Base-by-base conservation (phyloP, 53 echinoderm and acorn worm genomes). In the Temnopleurus reevesii region DNA sequence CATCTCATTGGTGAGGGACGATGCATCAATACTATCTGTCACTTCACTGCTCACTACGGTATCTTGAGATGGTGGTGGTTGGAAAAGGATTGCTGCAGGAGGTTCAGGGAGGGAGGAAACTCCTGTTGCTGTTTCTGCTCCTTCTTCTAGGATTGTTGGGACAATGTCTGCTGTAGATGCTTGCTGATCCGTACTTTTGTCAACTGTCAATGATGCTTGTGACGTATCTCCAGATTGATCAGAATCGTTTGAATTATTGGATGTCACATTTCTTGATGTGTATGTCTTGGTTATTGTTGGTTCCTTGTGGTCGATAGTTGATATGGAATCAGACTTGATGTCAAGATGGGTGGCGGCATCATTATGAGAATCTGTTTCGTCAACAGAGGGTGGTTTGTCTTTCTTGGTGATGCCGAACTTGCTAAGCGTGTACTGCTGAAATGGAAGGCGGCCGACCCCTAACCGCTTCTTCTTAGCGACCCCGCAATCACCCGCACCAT, bases 391-490 rank as follows among this genome's bases (percentile, higher is more conserved):
- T 10, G 8, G 31, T 56, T 93, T 91, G 47, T 90, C 91, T 53
- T 90, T 94, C 85, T 91, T 97, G 38, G 59, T 36, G 31, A 92
- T 55, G 47, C 86, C 59, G 31, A 95, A 95, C 31, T 90, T 91
- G 61, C 65, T 77, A 2, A 91, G 61, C 17, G 95, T 87, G 12
- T 92, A 92, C 65, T 91, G 54, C 18, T 91, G 82, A 15, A 94
- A 36, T 19, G 92, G 65, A 1, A 97, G 63, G 58, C 93, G 90
- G n/a, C 94, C 92, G 18, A 99, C 29, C 26, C 95, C 95, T 59
- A 95, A 92, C 4, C 94, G 83, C 61, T 96, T 99, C 58, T 99
- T 99, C 93, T 93, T 95, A 21, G 76, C 76, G 46, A 81, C 59
- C 19, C 76, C 87, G 21, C 89, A 57, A 24, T 53, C 66, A 21